Conservation (phyloP, 2,113 vertebrate genomes). For the Albula goreensis region DNA sequence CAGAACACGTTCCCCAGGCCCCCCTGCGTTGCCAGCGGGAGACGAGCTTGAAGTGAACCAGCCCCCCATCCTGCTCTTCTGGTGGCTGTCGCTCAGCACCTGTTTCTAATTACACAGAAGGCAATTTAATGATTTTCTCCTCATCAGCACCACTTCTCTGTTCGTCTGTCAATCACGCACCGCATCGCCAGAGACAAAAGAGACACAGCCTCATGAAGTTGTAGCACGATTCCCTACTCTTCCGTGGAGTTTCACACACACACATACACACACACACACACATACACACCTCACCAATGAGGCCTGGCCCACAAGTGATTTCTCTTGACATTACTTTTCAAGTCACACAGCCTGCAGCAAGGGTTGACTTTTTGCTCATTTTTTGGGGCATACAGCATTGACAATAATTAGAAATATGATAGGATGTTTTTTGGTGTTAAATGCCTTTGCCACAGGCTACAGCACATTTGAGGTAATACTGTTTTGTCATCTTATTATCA, state of each 20-base stretch:
- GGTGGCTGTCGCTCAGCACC: constrained; percentile 33
- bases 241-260: not conserved
- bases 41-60: not conserved
- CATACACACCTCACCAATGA: not conserved
- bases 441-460: not conserved
- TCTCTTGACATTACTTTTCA: not conserved
- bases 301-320: not conserved
- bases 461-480: not conserved
- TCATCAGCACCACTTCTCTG: constrained; percentile 33
- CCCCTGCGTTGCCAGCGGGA: not conserved
- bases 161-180: constrained; percentile 32
- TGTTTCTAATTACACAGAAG: constrained; percentile 51
- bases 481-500: not conserved
- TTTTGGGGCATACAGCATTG: not conserved
- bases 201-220: not conserved
- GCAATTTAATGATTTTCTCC: not conserved
- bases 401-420: no score
- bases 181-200: not conserved
- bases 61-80: not conserved
- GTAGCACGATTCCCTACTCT: not conserved
- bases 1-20: not conserved
- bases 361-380: not conserved
- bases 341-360: not conserved
- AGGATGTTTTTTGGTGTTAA: not conserved
- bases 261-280: not conserved